Percentiles rank a stretch among this genome's conserved stretches.
These are phyloP conservation scores for Stomatorhinus ivindoensis DNA, from an alignment of 2,113 vertebrate genomes.

Conservation along the genomic window DNA sequence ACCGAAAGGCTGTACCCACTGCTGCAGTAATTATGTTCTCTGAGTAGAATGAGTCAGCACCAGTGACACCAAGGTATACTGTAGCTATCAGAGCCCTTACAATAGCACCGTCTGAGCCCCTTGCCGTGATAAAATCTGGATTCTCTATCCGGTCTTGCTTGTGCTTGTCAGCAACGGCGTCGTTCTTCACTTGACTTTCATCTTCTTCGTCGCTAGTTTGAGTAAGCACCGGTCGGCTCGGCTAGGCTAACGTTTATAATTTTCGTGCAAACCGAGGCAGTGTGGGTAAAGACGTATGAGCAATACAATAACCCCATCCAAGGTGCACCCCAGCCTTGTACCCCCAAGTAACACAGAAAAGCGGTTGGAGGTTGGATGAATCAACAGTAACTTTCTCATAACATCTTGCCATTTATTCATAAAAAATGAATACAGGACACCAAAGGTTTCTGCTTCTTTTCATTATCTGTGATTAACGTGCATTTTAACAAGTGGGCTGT, in stretches of 20 bases:
- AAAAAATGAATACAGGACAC: neutral
- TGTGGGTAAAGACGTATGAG: neutral
- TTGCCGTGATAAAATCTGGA: neutral
- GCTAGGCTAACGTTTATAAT: neutral
- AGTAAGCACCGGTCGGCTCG: neutral
- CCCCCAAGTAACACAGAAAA: neutral
- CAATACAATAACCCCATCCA: neutral
- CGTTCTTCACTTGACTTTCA: neutral
- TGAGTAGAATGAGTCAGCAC: neutral
- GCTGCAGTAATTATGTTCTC: neutral
- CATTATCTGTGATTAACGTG: neutral
- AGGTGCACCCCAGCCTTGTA: neutral
- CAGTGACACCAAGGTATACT: neutral
- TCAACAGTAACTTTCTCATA: neutral
- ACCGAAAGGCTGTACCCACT: neutral
- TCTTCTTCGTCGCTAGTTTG: neutral
- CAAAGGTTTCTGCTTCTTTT: neutral
- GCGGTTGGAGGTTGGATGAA: neutral
- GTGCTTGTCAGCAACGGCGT: too few relatives aligned
- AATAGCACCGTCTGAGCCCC: neutral
- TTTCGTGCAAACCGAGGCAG: neutral
- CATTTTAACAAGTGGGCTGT: neutral
- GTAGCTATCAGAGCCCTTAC: neutral
- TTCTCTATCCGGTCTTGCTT: neutral
- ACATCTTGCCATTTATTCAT: neutral